These are phyloP conservation scores for Phodopus roborovskii DNA, from an alignment of 2,113 vertebrate species.

Conservation along the genomic window DNA sequence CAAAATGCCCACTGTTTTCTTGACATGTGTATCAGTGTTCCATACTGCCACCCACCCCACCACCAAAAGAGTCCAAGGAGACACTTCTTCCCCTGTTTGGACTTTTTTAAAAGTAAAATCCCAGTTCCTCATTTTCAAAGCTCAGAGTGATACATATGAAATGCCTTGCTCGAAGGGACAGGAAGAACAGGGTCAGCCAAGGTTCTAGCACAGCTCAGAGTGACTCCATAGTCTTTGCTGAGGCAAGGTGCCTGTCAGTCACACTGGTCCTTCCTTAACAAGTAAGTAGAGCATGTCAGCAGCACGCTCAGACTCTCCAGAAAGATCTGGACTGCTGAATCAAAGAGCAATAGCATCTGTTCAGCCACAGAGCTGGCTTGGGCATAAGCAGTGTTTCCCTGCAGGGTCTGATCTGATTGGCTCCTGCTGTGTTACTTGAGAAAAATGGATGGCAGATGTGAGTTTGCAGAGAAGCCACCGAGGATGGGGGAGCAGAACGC, in stretches of 20 bases:
- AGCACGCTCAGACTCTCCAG: not conserved
- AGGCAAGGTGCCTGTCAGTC: conserved; percentile 22
- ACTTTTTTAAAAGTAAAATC: not conserved
- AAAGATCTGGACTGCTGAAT: conserved; percentile 9
- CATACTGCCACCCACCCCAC: not conserved
- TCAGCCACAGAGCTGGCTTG: conserved; percentile 19
- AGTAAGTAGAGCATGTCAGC: not conserved
- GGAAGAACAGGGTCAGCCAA: not conserved
- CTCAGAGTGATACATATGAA: not conserved
- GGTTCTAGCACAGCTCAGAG: not conserved
- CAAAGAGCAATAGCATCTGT: conserved; percentile 58
- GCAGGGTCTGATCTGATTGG: conserved; percentile 14
- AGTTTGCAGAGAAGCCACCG: not conserved
- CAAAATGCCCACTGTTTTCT: not conserved
- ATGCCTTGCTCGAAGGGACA: not conserved
- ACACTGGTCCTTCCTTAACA: not conserved
- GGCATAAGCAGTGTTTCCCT: conserved; percentile 14
- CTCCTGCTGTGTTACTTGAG: not conserved
- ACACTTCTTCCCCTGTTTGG: not conserved
- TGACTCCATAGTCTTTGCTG: not conserved
- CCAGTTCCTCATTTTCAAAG: not conserved
- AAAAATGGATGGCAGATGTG: not conserved
- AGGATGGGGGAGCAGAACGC: not conserved
- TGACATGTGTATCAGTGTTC: not conserved
- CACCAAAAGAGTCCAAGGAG: not conserved